A percentile compares a stretch with the other conserved stretches of the same genome.
Conservation (phyloP, 2,888 invertebrate species). For the Erebia epiphron region DNA sequence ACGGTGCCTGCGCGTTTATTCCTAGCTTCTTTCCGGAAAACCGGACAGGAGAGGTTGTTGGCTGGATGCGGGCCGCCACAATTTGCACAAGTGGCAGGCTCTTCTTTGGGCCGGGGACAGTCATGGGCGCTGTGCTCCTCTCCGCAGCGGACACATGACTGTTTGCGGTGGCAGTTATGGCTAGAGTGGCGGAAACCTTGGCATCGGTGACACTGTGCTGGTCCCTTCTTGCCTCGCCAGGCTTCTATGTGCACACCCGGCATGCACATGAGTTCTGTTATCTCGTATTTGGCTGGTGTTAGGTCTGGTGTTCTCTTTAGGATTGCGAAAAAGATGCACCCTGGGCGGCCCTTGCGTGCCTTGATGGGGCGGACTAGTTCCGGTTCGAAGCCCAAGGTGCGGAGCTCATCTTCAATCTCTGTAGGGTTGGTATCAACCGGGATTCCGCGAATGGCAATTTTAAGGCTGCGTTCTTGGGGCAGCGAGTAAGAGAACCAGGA, state of each 20-base stretch:
- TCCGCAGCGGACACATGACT: conserved; percentile 25
- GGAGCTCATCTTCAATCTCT: neutral
- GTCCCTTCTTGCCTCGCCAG: conserved; percentile 25
- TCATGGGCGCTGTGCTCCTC: conserved; percentile 25
- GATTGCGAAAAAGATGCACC: too few relatives aligned
- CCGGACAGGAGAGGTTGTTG: conserved; percentile 1
- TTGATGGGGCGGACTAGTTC: neutral
- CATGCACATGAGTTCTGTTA: neutral
- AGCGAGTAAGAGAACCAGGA: neutral
- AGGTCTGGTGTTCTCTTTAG: neutral
- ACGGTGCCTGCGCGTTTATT: neutral
- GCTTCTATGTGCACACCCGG: conserved; percentile 5
- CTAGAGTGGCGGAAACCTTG: conserved; percentile 35
- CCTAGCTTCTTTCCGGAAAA: neutral
- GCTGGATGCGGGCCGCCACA: conserved; percentile 31
- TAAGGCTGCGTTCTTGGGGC: neutral
- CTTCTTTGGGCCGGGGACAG: conserved; percentile 30
- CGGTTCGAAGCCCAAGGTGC: neutral
- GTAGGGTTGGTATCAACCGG: neutral
- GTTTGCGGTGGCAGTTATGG: conserved; percentile 25
- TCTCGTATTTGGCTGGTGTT: neutral
- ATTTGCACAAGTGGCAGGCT: conserved; percentile 33
- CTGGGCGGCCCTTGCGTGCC: neutral
- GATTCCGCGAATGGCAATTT: neutral
- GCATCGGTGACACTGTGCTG: conserved; percentile 30